These are phyloP conservation scores for Nettapus auritus DNA, from an alignment of 2,113 vertebrate species.

Conservation along the genomic window DNA sequence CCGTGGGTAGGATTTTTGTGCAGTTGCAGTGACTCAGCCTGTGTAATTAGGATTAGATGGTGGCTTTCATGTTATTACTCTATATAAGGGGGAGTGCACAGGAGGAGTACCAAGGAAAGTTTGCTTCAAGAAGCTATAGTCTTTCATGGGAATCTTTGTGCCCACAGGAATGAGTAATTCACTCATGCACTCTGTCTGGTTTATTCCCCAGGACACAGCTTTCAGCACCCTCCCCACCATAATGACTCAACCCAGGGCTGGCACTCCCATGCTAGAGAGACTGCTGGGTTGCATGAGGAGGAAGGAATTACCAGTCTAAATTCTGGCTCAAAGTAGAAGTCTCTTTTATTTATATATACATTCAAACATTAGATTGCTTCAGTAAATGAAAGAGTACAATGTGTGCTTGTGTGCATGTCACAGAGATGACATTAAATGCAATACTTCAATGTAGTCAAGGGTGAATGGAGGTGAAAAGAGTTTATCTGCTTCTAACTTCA, in stretches of 20 bases:
- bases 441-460: not conserved
- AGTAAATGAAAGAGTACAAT: not conserved
- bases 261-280: not conserved
- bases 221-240: not conserved
- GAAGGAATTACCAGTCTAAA: not conserved
- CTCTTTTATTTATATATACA: not conserved
- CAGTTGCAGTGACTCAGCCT: not conserved
- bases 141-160: not conserved
- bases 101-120: not conserved
- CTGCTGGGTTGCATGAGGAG: not conserved
- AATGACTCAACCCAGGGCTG: not conserved
- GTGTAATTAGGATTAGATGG: not conserved
- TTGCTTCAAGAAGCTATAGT: not conserved
- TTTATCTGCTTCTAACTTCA: not conserved
- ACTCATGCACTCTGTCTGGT: not conserved
- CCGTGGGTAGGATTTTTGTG: not conserved
- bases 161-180: not conserved
- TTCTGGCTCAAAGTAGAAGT: not conserved
- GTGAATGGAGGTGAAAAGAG: not conserved
- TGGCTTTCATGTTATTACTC: not conserved
- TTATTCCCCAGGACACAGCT: not conserved
- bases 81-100: not conserved
- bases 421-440: not conserved
- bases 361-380: not conserved
- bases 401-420: not conserved